A percentile compares a stretch with the other conserved stretches of the same genome.
Conservation (phyloP, 1,140 invertebrate genomes). For the Achroia grisella region DNA sequence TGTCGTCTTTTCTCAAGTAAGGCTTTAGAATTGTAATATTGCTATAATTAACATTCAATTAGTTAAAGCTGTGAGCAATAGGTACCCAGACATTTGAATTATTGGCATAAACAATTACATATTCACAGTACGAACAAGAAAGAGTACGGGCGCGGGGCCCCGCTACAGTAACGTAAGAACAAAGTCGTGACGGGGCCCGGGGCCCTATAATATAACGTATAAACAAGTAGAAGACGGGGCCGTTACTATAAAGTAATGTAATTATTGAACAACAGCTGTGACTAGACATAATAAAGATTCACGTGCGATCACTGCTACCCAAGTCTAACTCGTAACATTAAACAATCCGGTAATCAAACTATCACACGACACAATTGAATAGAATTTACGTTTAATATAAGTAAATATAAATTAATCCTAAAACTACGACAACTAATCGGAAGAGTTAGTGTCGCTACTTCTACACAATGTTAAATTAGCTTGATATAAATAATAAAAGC, state of each 20-base stretch:
- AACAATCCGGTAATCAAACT: not conserved
- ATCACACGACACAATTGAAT: not conserved
- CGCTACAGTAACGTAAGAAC: slow-evolving; percentile 1
- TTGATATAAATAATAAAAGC: too few relatives aligned
- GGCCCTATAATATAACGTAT: too few relatives aligned
- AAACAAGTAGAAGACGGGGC: not conserved
- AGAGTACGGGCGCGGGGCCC: not conserved
- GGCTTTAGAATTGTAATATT: slow-evolving; percentile 26
- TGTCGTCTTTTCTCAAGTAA: slow-evolving; percentile 6
- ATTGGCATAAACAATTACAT: slow-evolving; percentile 1
- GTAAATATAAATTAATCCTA: slow-evolving; percentile 1
- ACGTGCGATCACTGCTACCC: slow-evolving; percentile 19
- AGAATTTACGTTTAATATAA: not conserved
- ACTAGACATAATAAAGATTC: slow-evolving; percentile 46
- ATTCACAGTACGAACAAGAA: slow-evolving; percentile 9
- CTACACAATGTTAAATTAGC: too few relatives aligned
- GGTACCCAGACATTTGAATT: slow-evolving; percentile 9
- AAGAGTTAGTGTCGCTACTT: slow-evolving; percentile 2
- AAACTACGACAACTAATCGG: slow-evolving; percentile 4
- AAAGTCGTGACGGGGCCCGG: not conserved
- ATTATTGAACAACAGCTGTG: slow-evolving; percentile 39
- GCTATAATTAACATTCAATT: slow-evolving; percentile 23
- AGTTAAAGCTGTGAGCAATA: slow-evolving; percentile 20
- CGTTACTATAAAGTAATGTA: slow-evolving; percentile 5
- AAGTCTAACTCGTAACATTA: slow-evolving; percentile 5